Base-by-base conservation (phyloP, 2,797 vertebrate genomes). In the Botia almorhae region DNA sequence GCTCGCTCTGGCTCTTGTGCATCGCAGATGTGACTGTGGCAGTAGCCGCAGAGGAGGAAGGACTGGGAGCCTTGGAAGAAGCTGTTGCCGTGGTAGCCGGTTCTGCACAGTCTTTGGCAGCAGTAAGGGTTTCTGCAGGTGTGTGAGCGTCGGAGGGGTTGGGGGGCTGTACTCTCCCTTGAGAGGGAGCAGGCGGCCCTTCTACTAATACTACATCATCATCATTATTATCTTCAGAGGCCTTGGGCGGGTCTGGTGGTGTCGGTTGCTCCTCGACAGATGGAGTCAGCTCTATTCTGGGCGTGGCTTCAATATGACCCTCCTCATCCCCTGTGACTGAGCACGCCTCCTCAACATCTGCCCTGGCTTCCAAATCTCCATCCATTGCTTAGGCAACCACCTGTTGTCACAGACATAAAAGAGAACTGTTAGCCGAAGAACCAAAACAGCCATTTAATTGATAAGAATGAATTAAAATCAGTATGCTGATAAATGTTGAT, bases 201-300 rank as follows among this genome's bases (percentile, higher is more conserved):
- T 97, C 96, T 88, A 98, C 95, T 76, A 99, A 95, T 81, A 99
- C 97, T 82, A 99, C 97, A 63, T 99, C 98, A 55, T 99, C 97
- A 0, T 98, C 96, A 78, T 97, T 95, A 89, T 46, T 46, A 2
- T 98, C 96, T 88, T 90, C 91, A 63, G 93, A 64, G 80, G 91
- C 81, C 0, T 87, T 88, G 88, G 93, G 77, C 90, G 92, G 88
- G 91, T 94, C 90, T 87, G 95, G 90, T 86, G 87, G 69, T 43
- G 91, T 93, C 90, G 84, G 93, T 88, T 89, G 87, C 90, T 93
- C 94, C 89, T 94, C 94, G 86, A 94, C 93, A 53, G 95, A 93
- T 79, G 92, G 94, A 86, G 91, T 89, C 92, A 83, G 94, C 92
- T 91, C 93, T 70, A 85, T 94, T 74, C 94, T 93, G 86, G 96